A percentile compares a stretch with the other conserved stretches of the same genome.
Evolutionary conservation across 1,140 invertebrate genomes (phyloP).

Genomic region (Eufriesea mexicana): DNA sequence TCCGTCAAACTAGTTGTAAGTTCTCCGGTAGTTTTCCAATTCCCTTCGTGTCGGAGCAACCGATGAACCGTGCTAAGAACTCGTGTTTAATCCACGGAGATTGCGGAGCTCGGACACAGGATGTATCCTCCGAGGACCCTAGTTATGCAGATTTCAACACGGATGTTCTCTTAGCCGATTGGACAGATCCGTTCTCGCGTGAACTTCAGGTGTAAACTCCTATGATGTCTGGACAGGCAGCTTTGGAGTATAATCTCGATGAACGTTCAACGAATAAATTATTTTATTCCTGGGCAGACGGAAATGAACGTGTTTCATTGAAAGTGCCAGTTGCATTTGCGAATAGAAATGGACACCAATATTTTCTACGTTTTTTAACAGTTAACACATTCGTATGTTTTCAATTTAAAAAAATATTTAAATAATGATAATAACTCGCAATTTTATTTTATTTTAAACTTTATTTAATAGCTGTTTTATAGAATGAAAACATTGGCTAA

Average conservation of each 20-base stretch:
- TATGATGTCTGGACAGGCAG: not conserved
- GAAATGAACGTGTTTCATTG: not conserved
- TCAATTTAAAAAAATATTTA: too few relatives aligned
- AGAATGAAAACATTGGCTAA: too few relatives aligned
- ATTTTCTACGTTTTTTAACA: too few relatives aligned
- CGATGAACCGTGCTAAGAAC: slow-evolving; percentile 25
- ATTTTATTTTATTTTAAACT: too few relatives aligned
- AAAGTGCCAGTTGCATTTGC: too few relatives aligned
- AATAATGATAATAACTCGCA: too few relatives aligned
- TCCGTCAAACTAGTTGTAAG: not conserved
- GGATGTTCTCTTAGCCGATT: slow-evolving; percentile 69
- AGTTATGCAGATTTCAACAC: slow-evolving; percentile 68
- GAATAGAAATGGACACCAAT: too few relatives aligned
- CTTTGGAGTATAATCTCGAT: not conserved
- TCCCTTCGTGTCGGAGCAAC: not conserved
- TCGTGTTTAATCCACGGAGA: slow-evolving; percentile 41
- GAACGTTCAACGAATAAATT: not conserved
- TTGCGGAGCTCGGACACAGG: slow-evolving; percentile 28
- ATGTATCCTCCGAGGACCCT: slow-evolving; percentile 53
- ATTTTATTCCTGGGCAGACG: not conserved
- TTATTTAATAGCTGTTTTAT: too few relatives aligned
- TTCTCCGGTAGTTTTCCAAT: slow-evolving; percentile 32
- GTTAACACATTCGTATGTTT: too few relatives aligned
- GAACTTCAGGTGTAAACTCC: slow-evolving; percentile 10
- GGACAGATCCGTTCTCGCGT: slow-evolving; percentile 33